Conservation (phyloP, 2,797 vertebrate genomes). For the Cyclopterus lumpus region DNA sequence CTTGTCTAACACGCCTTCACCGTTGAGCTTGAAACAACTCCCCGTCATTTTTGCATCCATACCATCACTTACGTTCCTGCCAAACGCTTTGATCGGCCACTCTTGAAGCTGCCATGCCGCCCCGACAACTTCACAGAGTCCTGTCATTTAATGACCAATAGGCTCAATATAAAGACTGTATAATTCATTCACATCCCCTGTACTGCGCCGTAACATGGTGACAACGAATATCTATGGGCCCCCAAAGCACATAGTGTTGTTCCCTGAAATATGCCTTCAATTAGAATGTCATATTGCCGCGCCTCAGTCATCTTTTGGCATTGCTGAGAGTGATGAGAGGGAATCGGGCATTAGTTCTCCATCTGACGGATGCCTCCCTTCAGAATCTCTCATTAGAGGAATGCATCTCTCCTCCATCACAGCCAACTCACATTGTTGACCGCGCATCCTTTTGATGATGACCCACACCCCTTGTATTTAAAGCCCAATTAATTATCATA, state of each 20-base stretch:
- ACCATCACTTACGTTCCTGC: constrained; percentile 56
- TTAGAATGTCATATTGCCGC: constrained; percentile 62
- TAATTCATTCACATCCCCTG: constrained; percentile 47
- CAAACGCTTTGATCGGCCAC: constrained; percentile 44
- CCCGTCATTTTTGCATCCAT: constrained; percentile 69
- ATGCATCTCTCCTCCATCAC: constrained; percentile 56
- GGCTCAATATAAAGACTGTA: constrained; percentile 31
- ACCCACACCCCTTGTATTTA: constrained; percentile 53
- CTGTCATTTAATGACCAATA: constrained; percentile 56
- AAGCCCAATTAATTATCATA: constrained; percentile 59
- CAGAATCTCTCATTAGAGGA: constrained; percentile 68
- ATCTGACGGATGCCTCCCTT: constrained; percentile 60
- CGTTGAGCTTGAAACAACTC: constrained; percentile 54
- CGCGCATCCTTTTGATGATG: constrained; percentile 40
- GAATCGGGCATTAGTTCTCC: constrained; percentile 45
- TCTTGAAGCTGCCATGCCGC: constrained; percentile 39
- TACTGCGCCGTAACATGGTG: constrained; percentile 6
- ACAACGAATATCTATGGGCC: constrained; percentile 52
- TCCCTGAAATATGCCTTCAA: constrained; percentile 69
- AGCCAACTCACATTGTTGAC: constrained; percentile 52
- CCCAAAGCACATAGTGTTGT: constrained; percentile 43
- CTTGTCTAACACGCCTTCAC: constrained; percentile 69
- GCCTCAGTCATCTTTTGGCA: constrained; percentile 44
- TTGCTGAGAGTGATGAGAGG: constrained; percentile 45
- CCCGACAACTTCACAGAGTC: constrained; percentile 29